A percentile compares a stretch with the other conserved stretches of the same genome.
These are phyloP conservation scores for Sinosuthora webbiana DNA, from an alignment of 2,113 vertebrate species.

Conservation along the genomic window DNA sequence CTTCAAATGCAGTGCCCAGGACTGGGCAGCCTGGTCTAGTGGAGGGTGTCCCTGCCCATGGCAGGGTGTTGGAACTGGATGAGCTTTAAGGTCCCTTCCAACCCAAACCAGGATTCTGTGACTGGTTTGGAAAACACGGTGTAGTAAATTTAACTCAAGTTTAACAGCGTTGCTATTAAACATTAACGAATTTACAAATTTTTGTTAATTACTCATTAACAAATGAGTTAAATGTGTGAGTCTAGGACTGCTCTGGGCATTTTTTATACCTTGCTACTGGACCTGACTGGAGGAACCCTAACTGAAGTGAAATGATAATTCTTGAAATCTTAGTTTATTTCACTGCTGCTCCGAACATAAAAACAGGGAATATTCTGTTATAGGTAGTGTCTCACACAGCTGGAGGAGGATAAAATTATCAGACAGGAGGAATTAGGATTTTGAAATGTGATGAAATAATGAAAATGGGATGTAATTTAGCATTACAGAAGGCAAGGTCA, in stretches of 20 bases:
- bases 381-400: not conserved
- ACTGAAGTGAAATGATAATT: not conserved
- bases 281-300: not conserved
- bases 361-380: not conserved
- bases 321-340: not conserved
- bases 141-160: not conserved
- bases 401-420: not conserved
- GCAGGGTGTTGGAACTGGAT: not conserved
- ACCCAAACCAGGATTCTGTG: not conserved
- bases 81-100: not conserved
- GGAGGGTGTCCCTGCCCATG: not conserved
- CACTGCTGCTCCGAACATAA: not conserved
- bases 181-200: too few species aligned
- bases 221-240: not conserved
- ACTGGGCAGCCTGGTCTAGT: fast-evolving
- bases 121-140: not conserved
- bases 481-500: not conserved
- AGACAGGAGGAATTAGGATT: not conserved
- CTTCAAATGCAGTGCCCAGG: not conserved
- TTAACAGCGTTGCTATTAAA: not conserved
- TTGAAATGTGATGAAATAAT: not conserved
- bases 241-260: not conserved
- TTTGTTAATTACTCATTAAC: not conserved
- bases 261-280: not conserved
- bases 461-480: not conserved